Evolutionary conservation across 2,113 vertebrate genomes (phyloP).

Genomic region (Catharus fuscescens): DNA sequence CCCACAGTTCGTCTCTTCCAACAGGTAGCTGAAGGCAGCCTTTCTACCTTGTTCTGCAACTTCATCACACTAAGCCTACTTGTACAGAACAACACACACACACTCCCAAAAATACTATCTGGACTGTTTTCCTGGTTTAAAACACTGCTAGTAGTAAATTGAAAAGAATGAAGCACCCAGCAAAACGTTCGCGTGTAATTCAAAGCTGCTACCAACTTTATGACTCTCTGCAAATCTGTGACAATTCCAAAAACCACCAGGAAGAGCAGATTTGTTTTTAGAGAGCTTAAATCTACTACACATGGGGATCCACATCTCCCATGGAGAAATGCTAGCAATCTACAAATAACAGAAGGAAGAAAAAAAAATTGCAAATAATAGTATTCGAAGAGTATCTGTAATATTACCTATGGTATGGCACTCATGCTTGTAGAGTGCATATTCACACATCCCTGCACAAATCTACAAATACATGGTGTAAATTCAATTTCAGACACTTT

Average conservation of each 20-base stretch:
- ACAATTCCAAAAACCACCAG: background rate
- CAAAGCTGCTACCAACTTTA: background rate
- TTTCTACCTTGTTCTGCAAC: background rate
- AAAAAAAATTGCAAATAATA: rapidly evolving
- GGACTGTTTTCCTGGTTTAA: background rate
- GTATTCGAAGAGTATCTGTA: background rate
- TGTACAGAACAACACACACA: rapidly evolving
- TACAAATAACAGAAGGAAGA: background rate
- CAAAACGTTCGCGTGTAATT: background rate
- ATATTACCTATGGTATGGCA: background rate
- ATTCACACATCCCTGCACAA: background rate
- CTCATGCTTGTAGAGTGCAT: background rate
- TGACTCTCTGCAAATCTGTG: background rate
- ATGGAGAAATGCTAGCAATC: background rate
- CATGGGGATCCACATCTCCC: background rate
- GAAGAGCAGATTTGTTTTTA: background rate
- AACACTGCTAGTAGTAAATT: background rate
- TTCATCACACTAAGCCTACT: background rate
- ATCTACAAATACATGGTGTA: background rate
- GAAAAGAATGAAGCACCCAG: background rate
- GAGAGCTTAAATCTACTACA: background rate
- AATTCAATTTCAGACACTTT: background rate
- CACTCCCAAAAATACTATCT: background rate
- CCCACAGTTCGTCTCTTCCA: background rate
- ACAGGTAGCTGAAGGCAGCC: background rate